These are phyloP conservation scores for Arctopsyche grandis DNA, from an alignment of 1,140 invertebrate genomes.

Conservation along the genomic window DNA sequence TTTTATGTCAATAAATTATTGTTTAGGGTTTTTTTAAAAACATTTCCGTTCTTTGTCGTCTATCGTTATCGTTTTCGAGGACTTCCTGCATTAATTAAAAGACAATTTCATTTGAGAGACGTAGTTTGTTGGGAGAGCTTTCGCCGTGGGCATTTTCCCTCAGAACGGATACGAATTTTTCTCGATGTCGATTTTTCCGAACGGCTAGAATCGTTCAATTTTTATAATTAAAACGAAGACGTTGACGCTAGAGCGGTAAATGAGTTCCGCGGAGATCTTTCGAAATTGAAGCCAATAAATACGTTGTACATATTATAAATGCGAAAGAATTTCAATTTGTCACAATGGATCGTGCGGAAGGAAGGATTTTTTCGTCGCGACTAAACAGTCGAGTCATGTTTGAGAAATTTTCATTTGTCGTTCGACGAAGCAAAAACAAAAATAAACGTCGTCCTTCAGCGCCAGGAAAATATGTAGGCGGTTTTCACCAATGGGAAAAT, in stretches of 20 bases:
- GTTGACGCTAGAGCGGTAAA: not conserved
- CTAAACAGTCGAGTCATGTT: slow-evolving; percentile 18
- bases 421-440: slow-evolving; percentile 15
- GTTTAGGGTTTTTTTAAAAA: too few species aligned
- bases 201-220: slow-evolving; percentile 4
- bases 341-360: not conserved
- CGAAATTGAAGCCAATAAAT: slow-evolving; percentile 7
- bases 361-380: not conserved
- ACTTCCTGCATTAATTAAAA: too few species aligned
- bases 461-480: not conserved
- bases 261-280: not conserved
- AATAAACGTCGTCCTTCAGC: not conserved
- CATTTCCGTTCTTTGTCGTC: too few species aligned
- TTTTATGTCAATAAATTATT: too few species aligned
- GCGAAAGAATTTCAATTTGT: slow-evolving; percentile 37
- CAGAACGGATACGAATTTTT: too few species aligned
- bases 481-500: slow-evolving; percentile 9
- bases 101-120: too few species aligned
- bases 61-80: too few species aligned
- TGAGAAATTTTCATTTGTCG: slow-evolving; percentile 24
- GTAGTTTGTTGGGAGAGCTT: too few species aligned
- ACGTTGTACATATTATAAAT: not conserved
- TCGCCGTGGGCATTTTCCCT: too few species aligned
- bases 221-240: slow-evolving; percentile 18
- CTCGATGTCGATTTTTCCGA: not conserved